Conservation (phyloP, 2,888 invertebrate species). For the Tenthredo livida region DNA sequence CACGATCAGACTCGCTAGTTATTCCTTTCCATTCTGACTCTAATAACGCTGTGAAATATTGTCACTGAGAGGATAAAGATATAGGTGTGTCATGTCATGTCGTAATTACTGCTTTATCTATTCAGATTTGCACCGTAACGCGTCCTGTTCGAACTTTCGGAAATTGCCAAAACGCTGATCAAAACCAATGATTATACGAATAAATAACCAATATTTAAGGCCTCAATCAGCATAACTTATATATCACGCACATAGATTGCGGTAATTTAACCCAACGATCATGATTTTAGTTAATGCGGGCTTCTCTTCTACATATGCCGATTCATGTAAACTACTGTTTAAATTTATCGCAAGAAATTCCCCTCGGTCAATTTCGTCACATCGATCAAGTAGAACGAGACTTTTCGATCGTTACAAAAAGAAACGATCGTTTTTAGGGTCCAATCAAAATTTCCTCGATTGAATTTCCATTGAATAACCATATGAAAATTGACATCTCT, state of each 20-base stretch:
- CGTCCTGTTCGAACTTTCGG: neutral
- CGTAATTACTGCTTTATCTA: conserved; percentile 9
- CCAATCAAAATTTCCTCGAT: neutral
- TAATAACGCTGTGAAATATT: conserved; percentile 45
- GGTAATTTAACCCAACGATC: neutral
- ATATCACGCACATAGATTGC: neutral
- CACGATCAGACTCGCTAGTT: conserved; percentile 16
- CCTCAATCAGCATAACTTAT: neutral
- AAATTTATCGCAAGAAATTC: neutral
- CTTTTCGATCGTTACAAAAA: neutral
- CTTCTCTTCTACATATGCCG: neutral
- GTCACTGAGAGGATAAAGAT: conserved; percentile 14
- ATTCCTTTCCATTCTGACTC: neutral
- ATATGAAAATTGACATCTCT: neutral
- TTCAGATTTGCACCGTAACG: neutral
- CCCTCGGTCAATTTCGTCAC: neutral
- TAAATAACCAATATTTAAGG: neutral
- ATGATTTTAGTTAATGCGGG: neutral
- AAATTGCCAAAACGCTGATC: neutral
- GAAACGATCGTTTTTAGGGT: too few relatives aligned
- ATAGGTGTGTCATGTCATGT: conserved; percentile 2
- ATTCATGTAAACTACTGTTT: neutral
- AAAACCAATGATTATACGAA: neutral
- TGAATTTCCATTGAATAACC: neutral
- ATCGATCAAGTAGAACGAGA: neutral